Evolutionary conservation across 1,140 invertebrate species (phyloP), one percentile per base, ranked within the genome.

Genomic region (Temnothorax longispinosus): DNA sequence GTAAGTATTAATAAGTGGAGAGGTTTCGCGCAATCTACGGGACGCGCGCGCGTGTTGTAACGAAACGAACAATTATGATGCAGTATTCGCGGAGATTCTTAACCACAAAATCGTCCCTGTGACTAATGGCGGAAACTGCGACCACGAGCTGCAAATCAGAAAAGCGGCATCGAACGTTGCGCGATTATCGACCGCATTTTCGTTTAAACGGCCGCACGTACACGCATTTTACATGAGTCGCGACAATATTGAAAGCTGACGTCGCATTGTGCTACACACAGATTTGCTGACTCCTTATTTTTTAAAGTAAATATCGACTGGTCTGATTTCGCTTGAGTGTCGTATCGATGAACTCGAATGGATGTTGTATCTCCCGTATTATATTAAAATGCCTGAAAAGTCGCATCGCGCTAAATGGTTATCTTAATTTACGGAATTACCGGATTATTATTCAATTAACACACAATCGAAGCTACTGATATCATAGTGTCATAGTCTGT

Each of bases 101-200:
- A 82, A 84, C 80, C 80, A 41, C 80, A 84, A 32, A 60, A 84
- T 84, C 54, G 80, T 84, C 56, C 56, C n/a, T 74, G 41, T 84
- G 80, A 84, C 80, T 75, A 84, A 84, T 75, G 54, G 13, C 69
- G 80, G 80, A 75, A 82, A 84, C 69, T 58, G 41, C 32, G 44
- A 84, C 69, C 69, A n/a, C 80, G 80, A 18, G 13, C 54, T 50
- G 56, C 54, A 62, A 75, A 84, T 74, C 54, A 71, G n/a, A 18
- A 41, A 47, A 84, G 47, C 44, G 64, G 69, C 69, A 75, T 84
- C 69, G 80, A 84, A 62, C 41, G 13, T 75, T 84, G 38, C 69
- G 80, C 69, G 80, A 84, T 41, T 82, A 74, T 72, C 80, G 67
- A 74, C 69, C 80, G 52, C 67, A 82, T 84, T 84, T 84, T 84